Evolutionary conservation across 2,888 invertebrate species (phyloP), one percentile per base, ranked within the genome.

Genomic region (Chymomyza amoena): DNA sequence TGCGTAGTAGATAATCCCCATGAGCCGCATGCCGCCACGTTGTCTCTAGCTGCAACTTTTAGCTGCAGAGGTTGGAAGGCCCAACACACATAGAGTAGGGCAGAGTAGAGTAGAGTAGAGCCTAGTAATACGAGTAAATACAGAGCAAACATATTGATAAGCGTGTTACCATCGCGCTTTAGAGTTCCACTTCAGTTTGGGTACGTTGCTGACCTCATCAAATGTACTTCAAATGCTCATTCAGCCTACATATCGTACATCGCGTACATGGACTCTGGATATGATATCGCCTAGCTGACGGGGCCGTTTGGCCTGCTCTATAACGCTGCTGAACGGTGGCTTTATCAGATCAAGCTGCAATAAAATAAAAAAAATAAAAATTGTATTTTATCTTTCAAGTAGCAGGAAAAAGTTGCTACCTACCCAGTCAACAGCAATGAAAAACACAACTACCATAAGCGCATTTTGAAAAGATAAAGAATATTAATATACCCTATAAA

Each of bases 331-430:
- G 81, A 75, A 87, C 84, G 79, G 76, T 85, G 79, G 79, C 89
- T 89, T 90, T 90, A 90, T 90, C 90, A 86, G 90, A 90, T 90
- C 90, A 81, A 86, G 89, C 80, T 78, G 86, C 83, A 88, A 90
- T 90, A 90, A 90, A 32, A 32, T 32, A 32, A 32, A 32, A 32
- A 32, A 32, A 32, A 32, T 7, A 32, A 88, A 87, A 87, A 80
- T 79, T 79, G 82, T 84, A 67, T 89, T 90, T 90, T 90, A 90
- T 90, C 90, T 90, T 88, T 90, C 90, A 90, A 90, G 90, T 90
- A 88, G 90, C 86, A 87, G 88, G 57, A 75, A 79, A 81, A 90
- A 88, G 88, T 88, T 87, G 86, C 90, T 90, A 90, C 84, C 87
- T 80, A 80, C 82, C 76, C 70, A 68, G 39, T 56, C 51, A 54